Evolutionary conservation across 1,140 invertebrate genomes (phyloP).

Genomic region (Temnothorax curvispinosus): DNA sequence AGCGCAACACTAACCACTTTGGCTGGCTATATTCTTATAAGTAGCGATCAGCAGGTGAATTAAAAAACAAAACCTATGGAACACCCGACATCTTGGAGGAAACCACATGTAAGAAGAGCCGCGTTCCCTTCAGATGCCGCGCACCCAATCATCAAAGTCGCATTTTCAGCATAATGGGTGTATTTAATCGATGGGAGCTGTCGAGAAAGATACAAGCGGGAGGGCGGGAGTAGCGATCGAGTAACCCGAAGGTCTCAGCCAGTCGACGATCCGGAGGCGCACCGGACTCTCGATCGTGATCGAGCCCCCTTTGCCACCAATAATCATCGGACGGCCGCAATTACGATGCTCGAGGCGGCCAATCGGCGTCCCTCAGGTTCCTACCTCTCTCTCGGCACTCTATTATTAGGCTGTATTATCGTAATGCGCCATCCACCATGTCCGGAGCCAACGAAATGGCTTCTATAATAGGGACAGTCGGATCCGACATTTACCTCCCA

Average conservation of each 20-base stretch:
- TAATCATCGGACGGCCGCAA: constrained; percentile 80
- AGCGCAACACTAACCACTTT: neutral
- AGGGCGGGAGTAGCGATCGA: constrained; percentile 63
- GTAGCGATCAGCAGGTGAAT: constrained; percentile 24
- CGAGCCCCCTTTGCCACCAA: constrained; percentile 76
- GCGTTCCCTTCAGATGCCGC: constrained; percentile 37
- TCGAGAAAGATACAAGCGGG: constrained; percentile 54
- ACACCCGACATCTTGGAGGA: constrained; percentile 42
- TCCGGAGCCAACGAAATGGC: constrained; percentile 77
- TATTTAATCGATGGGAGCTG: constrained; percentile 75
- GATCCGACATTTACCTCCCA: constrained; percentile 71
- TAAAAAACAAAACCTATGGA: constrained; percentile 42
- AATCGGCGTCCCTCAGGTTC: constrained; percentile 71
- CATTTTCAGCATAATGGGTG: constrained; percentile 84
- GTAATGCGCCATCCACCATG: constrained; percentile 78
- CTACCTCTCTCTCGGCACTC: constrained; percentile 71
- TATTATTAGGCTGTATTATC: constrained; percentile 84
- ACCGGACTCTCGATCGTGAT: constrained; percentile 76
- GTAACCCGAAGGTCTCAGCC: constrained; percentile 52
- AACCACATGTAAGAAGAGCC: constrained; percentile 42
- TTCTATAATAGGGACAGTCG: constrained; percentile 72
- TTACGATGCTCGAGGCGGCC: constrained; percentile 78
- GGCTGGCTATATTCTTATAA: neutral
- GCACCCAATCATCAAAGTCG: constrained; percentile 85
- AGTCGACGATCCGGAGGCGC: constrained; percentile 43